Percentiles rank a stretch among this genome's conserved stretches.
Conservation (phyloP, 2,797 vertebrate genomes). For the Fistularia tabacaria region DNA sequence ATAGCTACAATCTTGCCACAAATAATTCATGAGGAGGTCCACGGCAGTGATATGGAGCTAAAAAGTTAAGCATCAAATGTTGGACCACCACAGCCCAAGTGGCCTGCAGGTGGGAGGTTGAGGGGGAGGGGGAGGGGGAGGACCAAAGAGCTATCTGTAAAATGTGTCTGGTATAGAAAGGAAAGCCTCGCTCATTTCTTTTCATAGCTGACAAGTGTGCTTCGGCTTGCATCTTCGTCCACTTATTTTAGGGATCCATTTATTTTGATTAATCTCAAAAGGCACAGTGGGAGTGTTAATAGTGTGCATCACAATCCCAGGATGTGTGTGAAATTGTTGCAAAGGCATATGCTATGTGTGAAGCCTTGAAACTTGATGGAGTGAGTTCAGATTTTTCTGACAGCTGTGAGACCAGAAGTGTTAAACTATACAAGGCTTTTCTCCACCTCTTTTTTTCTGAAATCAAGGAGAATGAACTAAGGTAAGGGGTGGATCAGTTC, state of each 20-base stretch:
- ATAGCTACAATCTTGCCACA: slow-evolving; percentile 72
- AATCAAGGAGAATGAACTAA: slow-evolving; percentile 24
- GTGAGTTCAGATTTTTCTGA: slow-evolving; percentile 60
- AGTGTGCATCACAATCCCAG: slow-evolving; percentile 49
- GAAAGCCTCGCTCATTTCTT: slow-evolving; percentile 46
- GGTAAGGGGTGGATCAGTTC: slow-evolving; percentile 6
- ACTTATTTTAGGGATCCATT: slow-evolving; percentile 40
- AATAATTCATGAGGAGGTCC: slow-evolving; percentile 74
- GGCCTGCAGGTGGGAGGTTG: slow-evolving; percentile 11
- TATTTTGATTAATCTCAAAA: slow-evolving; percentile 60
- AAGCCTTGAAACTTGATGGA: slow-evolving; percentile 48
- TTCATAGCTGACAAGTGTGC: slow-evolving; percentile 34
- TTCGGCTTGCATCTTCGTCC: slow-evolving; percentile 4
- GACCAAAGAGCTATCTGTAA: slow-evolving; percentile 38
- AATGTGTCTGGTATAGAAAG: slow-evolving; percentile 49
- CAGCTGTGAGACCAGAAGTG: slow-evolving; percentile 46
- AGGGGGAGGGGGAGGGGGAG: slow-evolving; percentile 7
- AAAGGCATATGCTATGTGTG: slow-evolving; percentile 29
- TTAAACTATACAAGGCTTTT: slow-evolving; percentile 34
- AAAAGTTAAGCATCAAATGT: slow-evolving; percentile 23
- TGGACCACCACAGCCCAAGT: slow-evolving; percentile 31
- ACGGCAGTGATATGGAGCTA: slow-evolving; percentile 58
- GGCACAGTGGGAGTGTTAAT: slow-evolving; percentile 60
- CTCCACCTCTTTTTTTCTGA: slow-evolving; percentile 20
- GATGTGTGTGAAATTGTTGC: slow-evolving; percentile 49